Conservation (phyloP, 1,140 invertebrate species). For the Glossosoma conforme region DNA sequence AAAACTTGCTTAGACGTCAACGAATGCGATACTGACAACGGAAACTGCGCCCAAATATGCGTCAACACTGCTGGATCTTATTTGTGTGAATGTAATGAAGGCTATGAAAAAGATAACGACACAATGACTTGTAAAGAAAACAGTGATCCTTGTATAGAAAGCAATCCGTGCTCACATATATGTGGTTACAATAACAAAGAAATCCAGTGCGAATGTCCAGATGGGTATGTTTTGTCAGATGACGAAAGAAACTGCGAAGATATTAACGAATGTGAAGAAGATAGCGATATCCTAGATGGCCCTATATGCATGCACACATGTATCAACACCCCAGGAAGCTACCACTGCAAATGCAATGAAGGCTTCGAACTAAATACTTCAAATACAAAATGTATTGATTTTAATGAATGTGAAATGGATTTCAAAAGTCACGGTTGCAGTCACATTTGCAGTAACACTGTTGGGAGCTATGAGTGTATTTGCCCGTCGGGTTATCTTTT, state of each 20-base stretch:
- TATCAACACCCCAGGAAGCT: constrained; percentile 63
- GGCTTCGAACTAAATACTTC: constrained; percentile 39
- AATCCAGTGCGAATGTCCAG: constrained; percentile 52
- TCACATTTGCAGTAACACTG: constrained; percentile 54
- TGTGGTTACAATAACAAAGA: constrained; percentile 37
- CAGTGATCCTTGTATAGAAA: constrained; percentile 59
- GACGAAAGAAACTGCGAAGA: constrained; percentile 51
- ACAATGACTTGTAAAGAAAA: constrained; percentile 67
- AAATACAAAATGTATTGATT: constrained; percentile 45
- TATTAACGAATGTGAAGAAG: constrained; percentile 42
- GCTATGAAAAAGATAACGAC: constrained; percentile 60
- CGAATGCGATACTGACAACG: constrained; percentile 60
- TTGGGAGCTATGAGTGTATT: constrained; percentile 46
- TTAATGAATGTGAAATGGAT: constrained; percentile 45
- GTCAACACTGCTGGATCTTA: constrained; percentile 61
- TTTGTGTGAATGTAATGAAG: constrained; percentile 56
- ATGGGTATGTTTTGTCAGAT: constrained; percentile 46
- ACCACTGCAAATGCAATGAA: constrained; percentile 48
- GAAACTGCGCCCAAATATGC: constrained; percentile 55
- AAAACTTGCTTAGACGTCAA: constrained; percentile 65
- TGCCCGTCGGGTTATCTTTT: constrained; percentile 46
- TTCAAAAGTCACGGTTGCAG: constrained; percentile 33
- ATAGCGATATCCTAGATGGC: neutral
- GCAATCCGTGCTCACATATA: constrained; percentile 32
- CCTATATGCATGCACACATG: constrained; percentile 60